phyloP scores from a whole-genome alignment of 2,888 invertebrate genomes.

The Zaprionus bogoriensis region DNA sequence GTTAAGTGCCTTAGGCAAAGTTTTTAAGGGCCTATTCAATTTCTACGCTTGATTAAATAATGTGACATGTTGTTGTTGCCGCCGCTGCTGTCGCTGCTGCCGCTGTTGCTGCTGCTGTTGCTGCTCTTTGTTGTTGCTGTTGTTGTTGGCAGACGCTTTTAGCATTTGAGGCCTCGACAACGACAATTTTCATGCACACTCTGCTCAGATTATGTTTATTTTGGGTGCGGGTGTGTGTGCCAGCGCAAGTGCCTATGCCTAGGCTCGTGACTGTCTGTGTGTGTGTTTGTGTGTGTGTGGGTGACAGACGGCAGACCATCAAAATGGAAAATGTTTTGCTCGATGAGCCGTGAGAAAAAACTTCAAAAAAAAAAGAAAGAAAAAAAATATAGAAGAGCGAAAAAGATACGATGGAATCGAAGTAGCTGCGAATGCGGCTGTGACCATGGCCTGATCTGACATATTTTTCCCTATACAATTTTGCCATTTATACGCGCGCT shows the following conservation, averaged over 20 bases:
- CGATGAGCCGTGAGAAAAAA: constrained; percentile 70
- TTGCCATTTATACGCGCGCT: constrained; percentile 16
- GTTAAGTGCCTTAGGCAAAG: constrained; percentile 76
- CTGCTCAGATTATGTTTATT: constrained; percentile 74
- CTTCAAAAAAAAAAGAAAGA: constrained; percentile 41
- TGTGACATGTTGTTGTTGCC: constrained; percentile 59
- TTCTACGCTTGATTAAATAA: constrained; percentile 78
- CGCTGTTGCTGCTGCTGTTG: constrained; percentile 6
- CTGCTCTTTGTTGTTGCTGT: constrained; percentile 25
- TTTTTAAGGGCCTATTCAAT: constrained; percentile 78
- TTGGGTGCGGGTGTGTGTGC: constrained; percentile 47
- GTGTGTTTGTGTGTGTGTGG: constrained; percentile 12
- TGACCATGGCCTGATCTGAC: constrained; percentile 44
- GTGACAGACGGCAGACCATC: constrained; percentile 62
- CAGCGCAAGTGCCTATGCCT: not conserved
- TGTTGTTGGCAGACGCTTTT: constrained; percentile 63
- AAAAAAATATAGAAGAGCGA: constrained; percentile 4
- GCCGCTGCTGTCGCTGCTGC: constrained; percentile 16
- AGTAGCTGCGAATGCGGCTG: constrained; percentile 38
- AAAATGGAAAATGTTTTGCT: constrained; percentile 64
- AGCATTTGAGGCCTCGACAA: constrained; percentile 55
- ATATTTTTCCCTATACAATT: constrained; percentile 26
- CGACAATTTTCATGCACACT: constrained; percentile 61
- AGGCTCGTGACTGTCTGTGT: too few relatives aligned
- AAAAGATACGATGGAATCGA: constrained; percentile 19